Evolutionary conservation across 2,797 vertebrate species (phyloP).

Genomic region (Micrastur ruficollis): DNA sequence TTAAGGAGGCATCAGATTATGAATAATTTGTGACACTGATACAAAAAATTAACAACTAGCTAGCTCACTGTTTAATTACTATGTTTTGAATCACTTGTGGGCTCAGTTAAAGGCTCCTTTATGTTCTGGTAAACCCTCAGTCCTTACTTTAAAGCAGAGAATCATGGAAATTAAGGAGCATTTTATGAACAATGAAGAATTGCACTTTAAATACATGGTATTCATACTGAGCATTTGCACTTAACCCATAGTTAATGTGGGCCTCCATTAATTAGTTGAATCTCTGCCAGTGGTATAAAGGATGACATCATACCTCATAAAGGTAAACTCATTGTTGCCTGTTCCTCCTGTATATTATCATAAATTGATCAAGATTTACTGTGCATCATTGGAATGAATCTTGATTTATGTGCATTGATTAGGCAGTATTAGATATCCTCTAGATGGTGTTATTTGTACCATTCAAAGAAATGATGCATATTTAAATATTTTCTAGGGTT

Average conservation of each 20-base stretch:
- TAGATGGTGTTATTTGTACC: background rate
- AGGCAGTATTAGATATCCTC: background rate
- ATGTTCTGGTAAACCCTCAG: background rate
- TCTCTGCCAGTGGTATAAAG: background rate
- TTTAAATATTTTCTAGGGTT: background rate
- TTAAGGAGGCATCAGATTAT: background rate
- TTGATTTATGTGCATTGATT: background rate
- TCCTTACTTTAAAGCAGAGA: background rate
- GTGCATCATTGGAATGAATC: background rate
- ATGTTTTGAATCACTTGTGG: background rate
- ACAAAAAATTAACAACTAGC: background rate
- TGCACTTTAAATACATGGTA: background rate
- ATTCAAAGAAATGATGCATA: background rate
- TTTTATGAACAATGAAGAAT: background rate
- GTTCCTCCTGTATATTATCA: background rate
- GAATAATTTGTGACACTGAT: background rate
- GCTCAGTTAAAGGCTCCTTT: background rate
- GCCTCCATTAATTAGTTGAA: background rate
- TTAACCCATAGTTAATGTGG: background rate
- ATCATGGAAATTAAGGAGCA: background rate
- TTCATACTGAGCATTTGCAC: background rate
- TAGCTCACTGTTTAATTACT: background rate
- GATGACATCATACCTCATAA: background rate
- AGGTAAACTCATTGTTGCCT: background rate
- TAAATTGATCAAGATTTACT: background rate